Conservation (phyloP, 2,888 invertebrate species). For the Scaptomyza flava region DNA sequence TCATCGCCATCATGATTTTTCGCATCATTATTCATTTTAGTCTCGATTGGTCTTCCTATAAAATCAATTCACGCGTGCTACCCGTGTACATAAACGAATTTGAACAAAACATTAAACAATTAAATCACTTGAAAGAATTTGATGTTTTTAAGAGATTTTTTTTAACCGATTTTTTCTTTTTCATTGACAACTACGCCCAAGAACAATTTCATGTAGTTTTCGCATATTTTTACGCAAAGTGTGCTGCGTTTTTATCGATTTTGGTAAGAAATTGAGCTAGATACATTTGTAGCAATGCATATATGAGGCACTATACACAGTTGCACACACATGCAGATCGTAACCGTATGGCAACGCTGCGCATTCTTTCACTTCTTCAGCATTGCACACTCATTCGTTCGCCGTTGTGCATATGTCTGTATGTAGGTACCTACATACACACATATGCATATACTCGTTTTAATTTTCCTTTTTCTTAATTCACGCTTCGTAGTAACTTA, state of each 20-base stretch:
- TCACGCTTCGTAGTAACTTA: constrained; percentile 63
- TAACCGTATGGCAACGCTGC: constrained; percentile 66
- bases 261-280: constrained; percentile 56
- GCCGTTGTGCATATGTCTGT: constrained; percentile 50
- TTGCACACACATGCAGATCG: constrained; percentile 46
- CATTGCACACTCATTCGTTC: constrained; percentile 78
- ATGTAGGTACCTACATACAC: constrained; percentile 15
- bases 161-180: constrained; percentile 22
- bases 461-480: constrained; percentile 69
- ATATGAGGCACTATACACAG: constrained; percentile 39
- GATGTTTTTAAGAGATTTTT: constrained; percentile 49
- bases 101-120: constrained; percentile 41
- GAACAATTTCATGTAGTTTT: constrained; percentile 26
- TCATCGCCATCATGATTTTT: constrained; percentile 82
- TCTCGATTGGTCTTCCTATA: constrained; percentile 55
- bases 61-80: constrained; percentile 72
- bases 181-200: constrained; percentile 60
- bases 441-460: constrained; percentile 59
- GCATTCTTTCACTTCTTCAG: constrained; percentile 76
- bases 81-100: constrained; percentile 44
- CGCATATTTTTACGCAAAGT: constrained; percentile 47
- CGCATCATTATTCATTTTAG: constrained; percentile 83
- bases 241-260: constrained; percentile 65
- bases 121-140: constrained; percentile 58
- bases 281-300: constrained; percentile 23